A percentile compares a stretch with the other conserved stretches of the same genome.
Evolutionary conservation across 2,113 vertebrate genomes (phyloP).

Genomic region (Mobula hypostoma): DNA sequence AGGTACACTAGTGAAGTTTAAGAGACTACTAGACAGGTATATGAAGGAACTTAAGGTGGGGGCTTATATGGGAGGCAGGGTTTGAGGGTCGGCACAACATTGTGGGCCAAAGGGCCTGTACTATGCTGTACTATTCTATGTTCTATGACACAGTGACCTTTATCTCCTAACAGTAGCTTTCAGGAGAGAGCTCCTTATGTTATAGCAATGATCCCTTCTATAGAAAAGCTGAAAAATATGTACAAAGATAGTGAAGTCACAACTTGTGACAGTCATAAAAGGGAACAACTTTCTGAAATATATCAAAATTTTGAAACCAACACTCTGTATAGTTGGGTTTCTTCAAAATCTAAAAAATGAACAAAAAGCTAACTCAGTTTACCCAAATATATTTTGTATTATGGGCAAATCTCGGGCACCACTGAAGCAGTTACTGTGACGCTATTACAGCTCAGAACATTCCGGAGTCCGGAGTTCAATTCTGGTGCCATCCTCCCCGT

Average conservation of each 20-base stretch:
- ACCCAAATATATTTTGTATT: background rate
- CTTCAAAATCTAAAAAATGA: background rate
- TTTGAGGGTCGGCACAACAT: no score
- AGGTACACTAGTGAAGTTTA: no score
- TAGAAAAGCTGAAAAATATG: background rate
- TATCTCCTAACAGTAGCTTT: background rate
- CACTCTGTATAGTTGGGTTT: no score
- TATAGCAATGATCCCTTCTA: background rate
- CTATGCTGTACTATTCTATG: no score
- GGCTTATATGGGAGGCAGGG: no score
- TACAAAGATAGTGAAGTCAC: background rate
- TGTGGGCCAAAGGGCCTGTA: no score
- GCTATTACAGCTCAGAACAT: no score
- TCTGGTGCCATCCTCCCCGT: no score
- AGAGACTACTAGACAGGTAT: no score
- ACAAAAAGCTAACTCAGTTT: background rate
- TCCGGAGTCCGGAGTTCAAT: no score
- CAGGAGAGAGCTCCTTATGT: background rate
- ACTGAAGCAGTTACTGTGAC: no score
- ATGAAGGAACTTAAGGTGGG: no score
- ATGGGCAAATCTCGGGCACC: background rate
- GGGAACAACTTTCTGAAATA: background rate
- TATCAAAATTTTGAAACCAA: background rate
- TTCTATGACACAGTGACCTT: background rate
- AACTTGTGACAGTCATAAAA: background rate